Base-by-base conservation (phyloP, 2,797 vertebrate genomes). In the Serranus cabrilla region DNA sequence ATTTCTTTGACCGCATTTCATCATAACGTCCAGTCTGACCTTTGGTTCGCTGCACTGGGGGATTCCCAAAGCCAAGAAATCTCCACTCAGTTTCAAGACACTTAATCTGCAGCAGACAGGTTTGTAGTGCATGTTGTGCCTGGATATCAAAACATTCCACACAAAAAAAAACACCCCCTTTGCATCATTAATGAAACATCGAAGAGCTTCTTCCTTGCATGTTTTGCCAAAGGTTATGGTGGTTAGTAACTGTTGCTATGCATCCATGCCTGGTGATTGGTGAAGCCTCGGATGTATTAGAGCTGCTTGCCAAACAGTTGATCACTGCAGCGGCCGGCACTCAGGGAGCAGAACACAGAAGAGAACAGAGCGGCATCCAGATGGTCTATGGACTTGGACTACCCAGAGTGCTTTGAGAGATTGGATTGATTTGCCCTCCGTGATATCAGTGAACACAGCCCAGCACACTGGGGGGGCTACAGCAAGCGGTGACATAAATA, bases 391-490 rank as follows among this genome's bases (percentile, higher is more conserved):
- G 89, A 90, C 83, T 81, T 64, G 63, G 82, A 87, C 82, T 86
- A 82, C 85, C 86, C 88, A 85, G 67, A 84, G 82, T 83, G 89
- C 88, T 92, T 88, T 88, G 83, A 93, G 87, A 92, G 87, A 90
- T 80, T 86, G 89, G 86, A 93, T 89, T 87, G 91, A 94, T 93
- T 94, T 90, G 80, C 85, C 80, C 87, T 90, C 75, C 12, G 43
- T 81, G 84, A 86, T 85, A 84, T 90, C 85, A 87, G 79, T 60
- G 82, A 82, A 83, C 89, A 78, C 77, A 80, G 75, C 73, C 65
- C 66, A 61, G 69, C 78, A 76, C 69, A 39, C 21, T 20, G 20
- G 17, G 74, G 62, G 72, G 69, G 55, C 50, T 65, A 39, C 72
- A 51, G 72, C 58, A 50, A 77, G 61, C 55, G 27, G 52, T 52